Base-by-base conservation (phyloP, 2,113 vertebrate genomes). In the Hemiscyllium ocellatum region DNA sequence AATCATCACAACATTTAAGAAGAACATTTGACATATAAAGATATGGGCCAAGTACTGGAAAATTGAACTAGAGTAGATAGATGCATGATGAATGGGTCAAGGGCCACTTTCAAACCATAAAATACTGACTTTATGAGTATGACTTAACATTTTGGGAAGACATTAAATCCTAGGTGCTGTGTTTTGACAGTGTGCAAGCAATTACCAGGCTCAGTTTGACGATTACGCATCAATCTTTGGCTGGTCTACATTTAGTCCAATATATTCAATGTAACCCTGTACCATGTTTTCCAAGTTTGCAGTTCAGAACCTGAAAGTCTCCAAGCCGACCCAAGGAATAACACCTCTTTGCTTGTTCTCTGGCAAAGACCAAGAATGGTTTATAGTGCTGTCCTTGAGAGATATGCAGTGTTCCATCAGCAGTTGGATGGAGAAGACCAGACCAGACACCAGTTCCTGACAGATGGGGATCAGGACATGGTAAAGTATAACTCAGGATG, bases 391-490 rank as follows among this genome's bases (percentile, higher is more conserved):
- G 97, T 97, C 97, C 99, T 99, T 78, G 99, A 99, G 97, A 98
- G 97, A 96, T 99, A 99, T 97, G 98, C 98, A 0, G 98, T 99
- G 96, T 98, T 97, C 94, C 99, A 99, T 97, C 97, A 97, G 91
- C 97, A 97, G 22, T 94, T 98, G 96, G 97, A 97, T 33, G 97
- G 97, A 95, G 97, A 97, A 83, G 97, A 98, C 96, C 96, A 98
- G 93, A 97, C 97, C 70, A 97, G 98, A 97, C 98, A 97, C 6
- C 97, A 98, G 89, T 99, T 98, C 97, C 97, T 99, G 97, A 99
- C 99, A 10, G 99, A 99, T 95, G 99, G 99, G 96, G 99, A 99
- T 98, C 99, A 99, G 97, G 99, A 99, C 97, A 98, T 99, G 98
- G 99, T 99, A 98, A 99, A 98, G 96, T 96, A 95, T 96, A 95